phyloP scores from a whole-genome alignment of 2,888 invertebrate genomes.

The Aporophyla lueneburgensis region DNA sequence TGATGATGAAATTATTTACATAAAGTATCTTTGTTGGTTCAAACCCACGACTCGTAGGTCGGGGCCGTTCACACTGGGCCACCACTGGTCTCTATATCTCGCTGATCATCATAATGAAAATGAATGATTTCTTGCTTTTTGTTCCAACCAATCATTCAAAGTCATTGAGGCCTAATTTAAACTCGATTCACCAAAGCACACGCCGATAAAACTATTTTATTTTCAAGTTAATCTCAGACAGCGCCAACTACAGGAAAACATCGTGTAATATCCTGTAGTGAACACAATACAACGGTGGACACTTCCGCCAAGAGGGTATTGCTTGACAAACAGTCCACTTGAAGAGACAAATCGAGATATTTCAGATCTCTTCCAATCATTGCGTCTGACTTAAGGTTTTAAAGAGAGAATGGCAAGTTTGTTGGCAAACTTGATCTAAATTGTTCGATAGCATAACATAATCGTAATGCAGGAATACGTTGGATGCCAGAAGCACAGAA shows the following conservation, averaged over 20 bases:
- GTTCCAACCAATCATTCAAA: background rate
- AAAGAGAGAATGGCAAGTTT: background rate
- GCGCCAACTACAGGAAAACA: background rate
- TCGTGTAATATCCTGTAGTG: constrained; percentile 42
- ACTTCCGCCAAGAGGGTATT: constrained; percentile 63
- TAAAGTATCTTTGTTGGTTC: too few species aligned
- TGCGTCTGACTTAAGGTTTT: constrained; percentile 73
- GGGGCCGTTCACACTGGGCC: too few species aligned
- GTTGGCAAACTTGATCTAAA: background rate
- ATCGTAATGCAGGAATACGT: too few species aligned
- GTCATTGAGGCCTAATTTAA: background rate
- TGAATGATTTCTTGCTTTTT: background rate
- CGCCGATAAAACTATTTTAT: background rate
- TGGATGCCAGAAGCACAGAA: too few species aligned
- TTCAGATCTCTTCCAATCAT: constrained; percentile 80
- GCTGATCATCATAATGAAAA: background rate
- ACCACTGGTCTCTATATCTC: too few species aligned
- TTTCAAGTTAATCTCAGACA: constrained; percentile 11
- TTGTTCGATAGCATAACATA: background rate
- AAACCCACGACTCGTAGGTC: too few species aligned
- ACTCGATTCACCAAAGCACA: background rate
- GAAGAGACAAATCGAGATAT: constrained; percentile 81
- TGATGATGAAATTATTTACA: too few species aligned
- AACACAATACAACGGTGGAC: constrained; percentile 18
- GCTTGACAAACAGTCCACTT: constrained; percentile 77